These are phyloP conservation scores for Lithodes maja DNA, from an alignment of 2,888 invertebrate species.

Conservation along the genomic window DNA sequence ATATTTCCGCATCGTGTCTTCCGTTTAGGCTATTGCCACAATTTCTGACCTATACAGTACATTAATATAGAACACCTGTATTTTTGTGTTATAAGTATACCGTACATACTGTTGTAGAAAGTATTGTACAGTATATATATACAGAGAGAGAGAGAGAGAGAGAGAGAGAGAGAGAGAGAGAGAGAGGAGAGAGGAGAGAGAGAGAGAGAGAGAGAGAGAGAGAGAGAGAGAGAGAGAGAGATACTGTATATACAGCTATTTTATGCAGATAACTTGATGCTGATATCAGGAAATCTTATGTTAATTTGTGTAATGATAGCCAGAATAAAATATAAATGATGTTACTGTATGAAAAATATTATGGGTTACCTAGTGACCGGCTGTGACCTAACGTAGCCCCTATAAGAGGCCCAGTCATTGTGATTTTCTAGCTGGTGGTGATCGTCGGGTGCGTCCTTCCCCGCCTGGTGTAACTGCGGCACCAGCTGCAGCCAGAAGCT, in stretches of 20 bases:
- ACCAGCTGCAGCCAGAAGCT: slow-evolving; percentile 97
- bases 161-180: neutral
- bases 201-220: neutral
- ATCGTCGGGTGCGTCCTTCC: slow-evolving; percentile 88
- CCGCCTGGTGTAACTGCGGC: slow-evolving; percentile 86
- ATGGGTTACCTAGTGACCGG: slow-evolving; percentile 72
- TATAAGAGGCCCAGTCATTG: slow-evolving; percentile 79
- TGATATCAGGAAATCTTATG: neutral
- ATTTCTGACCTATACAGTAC: too few species aligned
- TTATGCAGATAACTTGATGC: neutral
- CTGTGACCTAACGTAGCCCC: slow-evolving; percentile 79
- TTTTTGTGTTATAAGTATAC: too few species aligned
- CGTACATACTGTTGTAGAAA: too few species aligned
- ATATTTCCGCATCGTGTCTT: too few species aligned
- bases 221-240: neutral
- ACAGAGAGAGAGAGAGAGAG: too few species aligned
- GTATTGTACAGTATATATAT: too few species aligned
- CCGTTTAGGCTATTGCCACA: too few species aligned
- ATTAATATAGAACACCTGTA: too few species aligned
- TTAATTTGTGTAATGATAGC: neutral
- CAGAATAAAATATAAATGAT: too few species aligned
- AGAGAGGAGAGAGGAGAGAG: neutral
- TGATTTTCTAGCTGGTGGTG: slow-evolving; percentile 90
- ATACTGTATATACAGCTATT: too few species aligned
- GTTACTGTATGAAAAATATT: neutral